Percentiles rank a stretch among this genome's conserved stretches.
Conservation (phyloP, 2,888 invertebrate genomes). For the Helicoverpa assulta region DNA sequence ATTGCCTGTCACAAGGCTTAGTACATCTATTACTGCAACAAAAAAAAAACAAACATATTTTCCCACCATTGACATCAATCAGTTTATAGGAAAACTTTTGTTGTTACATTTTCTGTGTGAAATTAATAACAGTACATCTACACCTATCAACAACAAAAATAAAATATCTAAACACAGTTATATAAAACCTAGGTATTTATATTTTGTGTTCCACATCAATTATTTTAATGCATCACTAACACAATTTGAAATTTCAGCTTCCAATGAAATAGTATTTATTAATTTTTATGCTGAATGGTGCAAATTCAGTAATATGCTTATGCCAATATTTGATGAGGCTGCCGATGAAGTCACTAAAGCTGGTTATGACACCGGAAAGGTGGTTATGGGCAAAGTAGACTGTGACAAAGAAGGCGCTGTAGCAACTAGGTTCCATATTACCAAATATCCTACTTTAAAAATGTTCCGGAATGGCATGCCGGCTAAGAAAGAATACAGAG, state of each 20-base stretch:
- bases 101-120: not conserved
- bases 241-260: conserved; percentile 91
- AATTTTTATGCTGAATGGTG: conserved; percentile 99
- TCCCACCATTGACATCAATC: too few species aligned
- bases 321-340: conserved; percentile 99
- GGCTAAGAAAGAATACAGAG: conserved; percentile 97
- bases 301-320: conserved; percentile 98
- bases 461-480: conserved; percentile 97
- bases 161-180: not conserved
- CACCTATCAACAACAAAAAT: not conserved
- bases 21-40: too few species aligned
- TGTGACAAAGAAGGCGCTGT: conserved; percentile 97
- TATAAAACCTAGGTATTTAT: conserved; percentile 13
- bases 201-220: not conserved
- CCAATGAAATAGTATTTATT: conserved; percentile 98
- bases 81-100: too few species aligned
- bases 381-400: conserved; percentile 98
- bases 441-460: conserved; percentile 99
- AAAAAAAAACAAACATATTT: too few species aligned
- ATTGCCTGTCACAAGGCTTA: too few species aligned
- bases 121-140: too few species aligned
- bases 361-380: conserved; percentile 95
- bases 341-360: conserved; percentile 95
- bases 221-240: conserved; percentile 45
- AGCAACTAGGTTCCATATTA: conserved; percentile 97